Evolutionary conservation across 2,113 vertebrate species (phyloP).

Genomic region (Erpornis zantholeuca): DNA sequence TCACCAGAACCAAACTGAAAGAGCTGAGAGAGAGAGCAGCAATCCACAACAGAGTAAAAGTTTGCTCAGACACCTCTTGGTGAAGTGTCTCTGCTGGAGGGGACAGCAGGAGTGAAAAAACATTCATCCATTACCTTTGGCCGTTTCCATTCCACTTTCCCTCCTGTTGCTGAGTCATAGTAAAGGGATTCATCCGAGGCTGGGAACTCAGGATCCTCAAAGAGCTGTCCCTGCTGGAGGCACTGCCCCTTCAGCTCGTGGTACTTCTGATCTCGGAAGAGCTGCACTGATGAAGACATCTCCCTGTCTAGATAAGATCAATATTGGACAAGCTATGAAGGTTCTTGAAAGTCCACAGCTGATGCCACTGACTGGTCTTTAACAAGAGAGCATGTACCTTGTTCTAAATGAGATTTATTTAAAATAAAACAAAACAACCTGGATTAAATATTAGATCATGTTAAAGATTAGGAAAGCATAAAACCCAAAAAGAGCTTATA

Average conservation of each 20-base stretch:
- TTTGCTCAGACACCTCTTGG: background rate
- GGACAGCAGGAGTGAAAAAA: background rate
- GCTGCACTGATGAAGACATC: conserved; percentile 76
- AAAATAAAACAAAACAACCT: background rate
- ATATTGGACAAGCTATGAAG: background rate
- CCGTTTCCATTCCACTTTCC: conserved; percentile 87
- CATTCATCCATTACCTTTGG: conserved; percentile 78
- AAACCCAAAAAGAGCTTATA: background rate
- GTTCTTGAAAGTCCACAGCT: background rate
- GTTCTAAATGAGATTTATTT: background rate
- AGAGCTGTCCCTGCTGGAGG: conserved; percentile 75
- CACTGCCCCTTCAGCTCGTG: conserved; percentile 79
- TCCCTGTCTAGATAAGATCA: background rate
- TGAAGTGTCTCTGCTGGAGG: background rate
- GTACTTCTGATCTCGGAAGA: conserved; percentile 85
- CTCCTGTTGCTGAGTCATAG: conserved; percentile 72
- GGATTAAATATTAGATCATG: background rate
- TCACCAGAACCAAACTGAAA: background rate
- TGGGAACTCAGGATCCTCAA: conserved; percentile 88
- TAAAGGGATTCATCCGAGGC: conserved; percentile 82
- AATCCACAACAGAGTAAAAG: background rate
- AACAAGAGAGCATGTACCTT: background rate
- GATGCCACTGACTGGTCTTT: background rate
- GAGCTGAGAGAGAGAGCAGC: background rate
- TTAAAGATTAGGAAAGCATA: background rate